Evolutionary conservation across 2,113 vertebrate species (phyloP).

Genomic region (Bufo bufo): DNA sequence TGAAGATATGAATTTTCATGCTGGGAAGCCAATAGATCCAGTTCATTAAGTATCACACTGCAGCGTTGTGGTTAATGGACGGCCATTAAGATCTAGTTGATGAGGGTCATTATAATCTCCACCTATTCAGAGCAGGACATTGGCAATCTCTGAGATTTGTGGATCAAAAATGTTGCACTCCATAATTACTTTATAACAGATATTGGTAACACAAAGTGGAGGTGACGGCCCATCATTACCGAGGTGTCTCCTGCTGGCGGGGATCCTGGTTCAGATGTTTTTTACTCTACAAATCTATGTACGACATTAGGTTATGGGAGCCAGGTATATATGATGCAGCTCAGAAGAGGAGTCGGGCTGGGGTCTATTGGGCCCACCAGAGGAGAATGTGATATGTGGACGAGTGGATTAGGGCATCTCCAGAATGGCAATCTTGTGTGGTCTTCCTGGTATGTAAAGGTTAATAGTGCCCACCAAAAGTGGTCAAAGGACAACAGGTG

Average conservation of each 20-base stretch:
- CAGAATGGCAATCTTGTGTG: too few species aligned
- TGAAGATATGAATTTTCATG: conserved; percentile 25
- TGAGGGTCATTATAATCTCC: conserved; percentile 8
- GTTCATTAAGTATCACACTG: conserved; percentile 19
- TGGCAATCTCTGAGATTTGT: background rate
- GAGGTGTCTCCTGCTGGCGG: background rate
- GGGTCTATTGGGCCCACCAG: too few species aligned
- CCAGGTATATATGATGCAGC: too few species aligned
- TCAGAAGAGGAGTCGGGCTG: too few species aligned
- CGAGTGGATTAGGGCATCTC: too few species aligned
- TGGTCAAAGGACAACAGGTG: too few species aligned
- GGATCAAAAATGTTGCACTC: conserved; percentile 10
- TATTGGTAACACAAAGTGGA: background rate
- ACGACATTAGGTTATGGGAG: background rate
- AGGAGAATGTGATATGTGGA: too few species aligned
- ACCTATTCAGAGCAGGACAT: background rate
- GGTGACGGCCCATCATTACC: background rate
- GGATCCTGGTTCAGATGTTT: background rate
- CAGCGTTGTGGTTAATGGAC: conserved; percentile 4
- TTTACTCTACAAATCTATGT: background rate
- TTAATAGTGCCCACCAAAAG: too few species aligned
- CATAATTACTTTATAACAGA: conserved; percentile 1
- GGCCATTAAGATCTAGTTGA: conserved; percentile 10
- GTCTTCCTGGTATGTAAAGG: too few species aligned
- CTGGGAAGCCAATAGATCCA: conserved; percentile 20